These are phyloP conservation scores for Cacatua alba DNA, from an alignment of 2,113 vertebrate genomes.

Conservation along the genomic window DNA sequence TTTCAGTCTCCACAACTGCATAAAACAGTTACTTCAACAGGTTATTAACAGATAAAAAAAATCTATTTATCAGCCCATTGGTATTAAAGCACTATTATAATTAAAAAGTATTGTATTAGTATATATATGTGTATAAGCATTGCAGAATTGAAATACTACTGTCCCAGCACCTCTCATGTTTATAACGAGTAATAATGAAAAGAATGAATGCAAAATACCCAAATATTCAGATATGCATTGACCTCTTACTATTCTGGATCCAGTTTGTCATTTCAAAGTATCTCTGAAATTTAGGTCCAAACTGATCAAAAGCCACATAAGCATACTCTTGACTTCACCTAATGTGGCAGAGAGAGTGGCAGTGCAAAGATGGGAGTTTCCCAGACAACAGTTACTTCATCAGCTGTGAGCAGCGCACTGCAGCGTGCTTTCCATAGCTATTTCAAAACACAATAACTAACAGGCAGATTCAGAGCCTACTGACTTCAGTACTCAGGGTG, in stretches of 20 bases:
- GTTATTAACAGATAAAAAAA: not conserved
- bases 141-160: not conserved
- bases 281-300: not conserved
- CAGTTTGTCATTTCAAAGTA: not conserved
- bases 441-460: not conserved
- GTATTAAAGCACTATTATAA: not conserved
- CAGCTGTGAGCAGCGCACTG: not conserved
- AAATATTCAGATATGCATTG: not conserved
- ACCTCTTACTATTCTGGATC: not conserved
- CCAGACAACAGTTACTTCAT: not conserved
- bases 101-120: too few species aligned
- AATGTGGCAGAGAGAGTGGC: rapidly evolving
- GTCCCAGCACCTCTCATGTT: not conserved
- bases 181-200: not conserved
- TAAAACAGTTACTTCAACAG: not conserved
- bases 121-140: too few species aligned
- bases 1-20: not conserved
- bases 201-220: not conserved
- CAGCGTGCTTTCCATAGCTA: not conserved
- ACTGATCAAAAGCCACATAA: not conserved
- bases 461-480: not conserved
- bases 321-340: not conserved
- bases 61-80: not conserved
- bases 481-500: not conserved
- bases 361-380: not conserved